A percentile compares a stretch with the other conserved stretches of the same genome.
phyloP scores from a whole-genome alignment of 2,113 vertebrate genomes.

The Brachyhypopomus occidentalis region DNA sequence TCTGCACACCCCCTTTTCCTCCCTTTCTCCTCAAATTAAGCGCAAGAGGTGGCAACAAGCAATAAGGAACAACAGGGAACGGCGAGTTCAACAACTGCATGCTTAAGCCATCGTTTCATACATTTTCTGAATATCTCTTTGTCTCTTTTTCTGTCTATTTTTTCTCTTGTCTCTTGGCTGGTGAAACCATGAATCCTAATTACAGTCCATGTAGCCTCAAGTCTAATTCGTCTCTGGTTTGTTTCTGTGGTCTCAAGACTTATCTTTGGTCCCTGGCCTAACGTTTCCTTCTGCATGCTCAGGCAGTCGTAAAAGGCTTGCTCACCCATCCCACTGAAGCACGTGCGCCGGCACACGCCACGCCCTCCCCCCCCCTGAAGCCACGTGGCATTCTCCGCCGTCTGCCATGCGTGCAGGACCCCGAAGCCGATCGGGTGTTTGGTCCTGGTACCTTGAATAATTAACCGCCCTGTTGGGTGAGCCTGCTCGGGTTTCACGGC shows the following conservation, averaged over 20 bases:
- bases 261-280: slow-evolving; percentile 2
- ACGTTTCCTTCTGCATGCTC: slow-evolving; percentile 36
- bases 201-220: neutral
- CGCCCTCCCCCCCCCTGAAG: slow-evolving; percentile 8
- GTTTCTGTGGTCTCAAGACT: slow-evolving; percentile 20
- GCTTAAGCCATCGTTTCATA: slow-evolving; percentile 11
- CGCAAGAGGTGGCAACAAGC: slow-evolving; percentile 62
- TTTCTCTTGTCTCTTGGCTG: neutral
- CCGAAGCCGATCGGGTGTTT: slow-evolving; percentile 71
- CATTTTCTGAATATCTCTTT: neutral
- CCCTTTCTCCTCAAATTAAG: slow-evolving; percentile 60
- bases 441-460: slow-evolving; percentile 76
- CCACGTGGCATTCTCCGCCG: slow-evolving; percentile 43
- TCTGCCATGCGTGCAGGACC: slow-evolving; percentile 56
- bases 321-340: slow-evolving; percentile 36
- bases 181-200: slow-evolving; percentile 30
- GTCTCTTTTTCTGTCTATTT: slow-evolving; percentile 20
- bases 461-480: slow-evolving; percentile 66
- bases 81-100: slow-evolving; percentile 37
- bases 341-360: slow-evolving; percentile 10
- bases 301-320: slow-evolving; percentile 33
- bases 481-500: slow-evolving; percentile 67
- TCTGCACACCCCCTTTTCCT: slow-evolving; percentile 57
- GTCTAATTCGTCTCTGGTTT: slow-evolving; percentile 22
- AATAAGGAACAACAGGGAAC: slow-evolving; percentile 43